phyloP scores from a whole-genome alignment of 2,888 invertebrate species.

The Chrysolina americana region DNA sequence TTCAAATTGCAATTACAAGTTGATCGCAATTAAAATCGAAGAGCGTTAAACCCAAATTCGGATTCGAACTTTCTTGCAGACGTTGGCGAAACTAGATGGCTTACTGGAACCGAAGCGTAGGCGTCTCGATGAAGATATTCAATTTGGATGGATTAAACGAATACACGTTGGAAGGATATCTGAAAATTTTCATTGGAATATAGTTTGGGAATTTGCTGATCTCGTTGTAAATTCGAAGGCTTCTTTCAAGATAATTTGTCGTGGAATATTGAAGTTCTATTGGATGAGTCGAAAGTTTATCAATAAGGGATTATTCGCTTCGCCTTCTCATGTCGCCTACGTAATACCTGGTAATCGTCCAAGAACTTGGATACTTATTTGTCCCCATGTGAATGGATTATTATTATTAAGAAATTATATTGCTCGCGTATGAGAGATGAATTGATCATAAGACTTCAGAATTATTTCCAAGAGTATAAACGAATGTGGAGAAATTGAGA shows the following conservation, averaged over 20 bases:
- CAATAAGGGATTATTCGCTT: slow-evolving; percentile 6
- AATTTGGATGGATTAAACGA: slow-evolving; percentile 12
- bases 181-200: slow-evolving; percentile 4
- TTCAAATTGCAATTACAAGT: slow-evolving; percentile 66
- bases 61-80: slow-evolving; percentile 58
- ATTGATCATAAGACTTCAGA: no score
- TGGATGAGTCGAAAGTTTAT: slow-evolving; percentile 9
- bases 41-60: slow-evolving; percentile 55
- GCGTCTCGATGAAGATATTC: slow-evolving; percentile 12
- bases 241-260: slow-evolving; percentile 2
- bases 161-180: not conserved
- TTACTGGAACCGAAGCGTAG: slow-evolving; percentile 8
- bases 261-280: slow-evolving; percentile 5
- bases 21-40: slow-evolving; percentile 66
- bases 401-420: not conserved
- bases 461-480: no score
- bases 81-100: slow-evolving; percentile 51
- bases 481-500: no score
- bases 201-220: not conserved
- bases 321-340: not conserved
- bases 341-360: not conserved
- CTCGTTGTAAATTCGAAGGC: slow-evolving; percentile 7
- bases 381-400: not conserved
- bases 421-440: not conserved
- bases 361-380: not conserved